These are phyloP conservation scores for Diadumene lineata DNA, from an alignment of 92 coral and sea anemone species.

Conservation along the genomic window DNA sequence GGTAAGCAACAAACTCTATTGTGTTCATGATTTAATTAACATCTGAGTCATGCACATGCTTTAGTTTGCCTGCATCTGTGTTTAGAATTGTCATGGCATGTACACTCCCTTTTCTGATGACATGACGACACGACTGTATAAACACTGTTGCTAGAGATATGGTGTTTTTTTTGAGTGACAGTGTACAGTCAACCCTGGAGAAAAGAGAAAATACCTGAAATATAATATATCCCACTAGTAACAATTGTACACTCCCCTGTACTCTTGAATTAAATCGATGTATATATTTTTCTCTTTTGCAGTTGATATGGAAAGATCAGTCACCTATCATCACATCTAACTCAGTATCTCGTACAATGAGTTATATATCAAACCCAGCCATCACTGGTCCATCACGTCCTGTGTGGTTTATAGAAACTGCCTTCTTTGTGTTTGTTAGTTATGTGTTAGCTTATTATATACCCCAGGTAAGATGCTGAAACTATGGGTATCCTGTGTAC, in stretches of 20 bases:
- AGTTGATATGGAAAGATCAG: slow-evolving; percentile 81
- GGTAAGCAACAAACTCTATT: slow-evolving; percentile 30
- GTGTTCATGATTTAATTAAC: background rate
- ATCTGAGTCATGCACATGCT: background rate
- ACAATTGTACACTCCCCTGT: background rate
- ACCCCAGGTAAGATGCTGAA: slow-evolving; percentile 63
- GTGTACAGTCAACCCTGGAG: too few species aligned
- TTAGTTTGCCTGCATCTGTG: too few species aligned
- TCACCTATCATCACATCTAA: slow-evolving; percentile 1
- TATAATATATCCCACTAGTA: background rate
- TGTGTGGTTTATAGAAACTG: slow-evolving; percentile 71
- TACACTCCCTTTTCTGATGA: too few species aligned
- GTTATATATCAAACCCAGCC: slow-evolving; percentile 54
- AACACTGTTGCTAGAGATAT: too few species aligned
- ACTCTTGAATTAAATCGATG: too few species aligned
- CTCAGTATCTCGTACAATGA: slow-evolving; percentile 52
- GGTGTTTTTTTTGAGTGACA: too few species aligned
- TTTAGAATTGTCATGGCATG: too few species aligned
- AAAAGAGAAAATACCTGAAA: too few species aligned
- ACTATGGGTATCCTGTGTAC: background rate
- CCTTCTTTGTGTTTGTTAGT: slow-evolving; percentile 45
- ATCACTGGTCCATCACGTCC: slow-evolving; percentile 69
- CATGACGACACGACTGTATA: too few species aligned
- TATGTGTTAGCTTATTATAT: slow-evolving; percentile 72
- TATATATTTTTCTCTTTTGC: slow-evolving; percentile 1